Percentiles rank a stretch among this genome's conserved stretches.
These are phyloP conservation scores for Unio delphinus DNA, from an alignment of 2,888 invertebrate species.

Conservation along the genomic window DNA sequence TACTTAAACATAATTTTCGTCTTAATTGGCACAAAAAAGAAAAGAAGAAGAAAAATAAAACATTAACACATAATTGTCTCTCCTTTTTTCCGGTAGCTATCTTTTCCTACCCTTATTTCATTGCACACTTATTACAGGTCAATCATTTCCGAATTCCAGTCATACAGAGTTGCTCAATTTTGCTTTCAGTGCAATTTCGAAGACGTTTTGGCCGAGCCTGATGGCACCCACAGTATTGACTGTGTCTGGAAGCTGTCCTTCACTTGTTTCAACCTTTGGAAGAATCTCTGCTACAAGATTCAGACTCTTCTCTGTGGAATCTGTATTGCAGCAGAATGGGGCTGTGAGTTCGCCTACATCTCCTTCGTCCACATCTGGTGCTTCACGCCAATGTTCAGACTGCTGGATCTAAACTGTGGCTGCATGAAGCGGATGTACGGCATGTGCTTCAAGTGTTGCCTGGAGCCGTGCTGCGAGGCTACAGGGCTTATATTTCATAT, in stretches of 20 bases:
- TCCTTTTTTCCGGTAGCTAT: too few species aligned
- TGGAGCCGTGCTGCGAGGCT: slow-evolving; percentile 51
- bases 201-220: slow-evolving; percentile 58
- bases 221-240: slow-evolving; percentile 72
- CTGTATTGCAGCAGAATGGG: slow-evolving; percentile 77
- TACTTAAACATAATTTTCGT: too few species aligned
- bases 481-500: slow-evolving; percentile 43
- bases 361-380: slow-evolving; percentile 81
- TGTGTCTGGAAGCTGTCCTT: slow-evolving; percentile 81
- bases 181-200: slow-evolving; percentile 49
- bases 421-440: slow-evolving; percentile 69
- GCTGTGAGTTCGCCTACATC: slow-evolving; percentile 71
- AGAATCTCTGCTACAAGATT: slow-evolving; percentile 80
- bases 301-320: slow-evolving; percentile 80
- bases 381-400: slow-evolving; percentile 79
- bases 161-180: too few species aligned
- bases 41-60: too few species aligned
- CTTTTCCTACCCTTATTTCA: too few species aligned
- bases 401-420: slow-evolving; percentile 76
- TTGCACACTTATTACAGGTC: too few species aligned
- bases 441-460: slow-evolving; percentile 73
- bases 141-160: too few species aligned
- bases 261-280: slow-evolving; percentile 77
- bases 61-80: too few species aligned
- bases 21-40: too few species aligned